Evolutionary conservation across 2,797 vertebrate genomes (phyloP).

Genomic region (Phoebastria nigripes): DNA sequence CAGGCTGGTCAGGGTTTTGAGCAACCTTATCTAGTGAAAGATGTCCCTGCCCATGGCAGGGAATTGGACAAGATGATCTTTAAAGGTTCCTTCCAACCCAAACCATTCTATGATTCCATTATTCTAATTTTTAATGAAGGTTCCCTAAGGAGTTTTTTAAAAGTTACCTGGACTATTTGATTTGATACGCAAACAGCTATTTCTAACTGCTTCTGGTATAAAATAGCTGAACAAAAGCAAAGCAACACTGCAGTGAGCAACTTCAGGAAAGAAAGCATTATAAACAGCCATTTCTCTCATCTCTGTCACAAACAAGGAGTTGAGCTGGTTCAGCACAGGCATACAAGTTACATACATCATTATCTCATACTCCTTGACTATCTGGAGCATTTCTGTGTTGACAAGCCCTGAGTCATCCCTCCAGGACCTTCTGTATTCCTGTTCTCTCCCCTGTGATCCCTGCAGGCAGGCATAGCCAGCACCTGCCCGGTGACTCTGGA

Average conservation of each 20-base stretch:
- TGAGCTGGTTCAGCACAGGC: neutral
- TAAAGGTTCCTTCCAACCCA: neutral
- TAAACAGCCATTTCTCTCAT: neutral
- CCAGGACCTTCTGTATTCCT: neutral
- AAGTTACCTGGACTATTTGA: neutral
- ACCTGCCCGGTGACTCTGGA: neutral
- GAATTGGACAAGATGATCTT: neutral
- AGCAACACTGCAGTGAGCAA: neutral
- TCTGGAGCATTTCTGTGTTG: neutral
- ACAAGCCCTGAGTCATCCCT: neutral
- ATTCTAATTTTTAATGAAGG: neutral
- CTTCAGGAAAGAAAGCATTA: neutral
- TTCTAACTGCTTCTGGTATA: neutral
- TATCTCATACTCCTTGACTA: neutral
- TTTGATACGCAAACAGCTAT: neutral
- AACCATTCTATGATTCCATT: neutral
- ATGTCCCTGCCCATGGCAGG: neutral
- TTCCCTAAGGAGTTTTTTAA: neutral
- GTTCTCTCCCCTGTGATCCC: neutral
- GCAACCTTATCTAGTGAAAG: neutral
- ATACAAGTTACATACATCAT: neutral
- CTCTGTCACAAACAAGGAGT: neutral
- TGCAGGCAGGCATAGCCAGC: neutral
- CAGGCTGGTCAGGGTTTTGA: neutral
- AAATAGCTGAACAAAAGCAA: neutral